phyloP scores from a whole-genome alignment of 2,113 vertebrate species.

The Syrrhaptes paradoxus region DNA sequence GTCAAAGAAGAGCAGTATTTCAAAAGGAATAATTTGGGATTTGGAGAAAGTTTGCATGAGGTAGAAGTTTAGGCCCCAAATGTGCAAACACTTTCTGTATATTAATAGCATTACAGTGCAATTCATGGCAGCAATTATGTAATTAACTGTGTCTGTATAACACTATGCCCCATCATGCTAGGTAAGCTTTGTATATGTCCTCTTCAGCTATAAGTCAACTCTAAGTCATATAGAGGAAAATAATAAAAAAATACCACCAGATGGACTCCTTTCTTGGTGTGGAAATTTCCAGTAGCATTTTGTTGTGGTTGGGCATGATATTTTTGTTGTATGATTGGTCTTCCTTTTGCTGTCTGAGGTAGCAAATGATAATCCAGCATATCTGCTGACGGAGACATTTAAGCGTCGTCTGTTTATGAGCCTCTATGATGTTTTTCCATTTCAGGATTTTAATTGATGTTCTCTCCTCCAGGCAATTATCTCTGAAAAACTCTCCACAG shows the following conservation, averaged over 20 bases:
- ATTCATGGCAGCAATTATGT: neutral
- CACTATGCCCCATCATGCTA: neutral
- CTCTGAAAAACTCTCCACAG: neutral
- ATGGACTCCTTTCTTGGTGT: neutral
- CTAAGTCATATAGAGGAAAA: neutral
- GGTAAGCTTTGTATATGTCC: neutral
- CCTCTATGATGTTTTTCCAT: neutral
- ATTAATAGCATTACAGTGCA: neutral
- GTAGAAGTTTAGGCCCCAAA: neutral
- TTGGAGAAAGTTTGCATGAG: neutral
- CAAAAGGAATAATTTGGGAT: neutral
- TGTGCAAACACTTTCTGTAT: neutral
- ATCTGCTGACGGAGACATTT: neutral
- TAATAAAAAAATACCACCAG: neutral
- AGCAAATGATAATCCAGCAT: neutral
- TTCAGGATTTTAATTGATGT: constrained; percentile 46
- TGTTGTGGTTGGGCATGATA: neutral
- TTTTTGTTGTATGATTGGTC: neutral
- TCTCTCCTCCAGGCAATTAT: neutral
- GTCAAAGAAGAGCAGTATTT: neutral
- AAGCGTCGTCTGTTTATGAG: neutral
- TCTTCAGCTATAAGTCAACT: neutral
- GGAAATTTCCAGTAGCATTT: neutral
- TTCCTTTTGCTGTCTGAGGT: neutral
- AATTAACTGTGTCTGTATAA: neutral